Conservation (phyloP, 2,888 invertebrate genomes). For the Hemaris fuciformis region DNA sequence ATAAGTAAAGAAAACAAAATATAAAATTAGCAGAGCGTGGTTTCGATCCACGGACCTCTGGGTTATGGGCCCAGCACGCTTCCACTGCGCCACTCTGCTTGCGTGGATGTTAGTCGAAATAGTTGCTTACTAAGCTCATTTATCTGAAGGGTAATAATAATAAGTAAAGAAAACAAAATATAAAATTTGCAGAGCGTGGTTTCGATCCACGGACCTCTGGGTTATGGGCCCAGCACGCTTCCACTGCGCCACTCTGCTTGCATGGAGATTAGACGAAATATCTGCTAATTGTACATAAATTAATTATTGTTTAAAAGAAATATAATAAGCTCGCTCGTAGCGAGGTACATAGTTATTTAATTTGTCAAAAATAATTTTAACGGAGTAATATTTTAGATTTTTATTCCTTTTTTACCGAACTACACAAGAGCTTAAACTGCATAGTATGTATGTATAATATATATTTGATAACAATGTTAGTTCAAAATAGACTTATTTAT, state of each 20-base stretch:
- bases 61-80: conserved; percentile 93
- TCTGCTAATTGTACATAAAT: neutral
- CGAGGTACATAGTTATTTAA: too few species aligned
- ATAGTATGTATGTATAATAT: too few species aligned
- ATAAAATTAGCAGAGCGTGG: too few species aligned
- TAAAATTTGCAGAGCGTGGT: conserved; percentile 87
- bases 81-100: conserved; percentile 85
- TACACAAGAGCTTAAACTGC: too few species aligned
- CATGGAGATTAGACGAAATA: neutral
- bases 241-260: conserved; percentile 91
- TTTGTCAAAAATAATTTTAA: too few species aligned
- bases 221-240: conserved; percentile 93
- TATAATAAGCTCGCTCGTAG: conserved; percentile 76
- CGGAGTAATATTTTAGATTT: too few species aligned
- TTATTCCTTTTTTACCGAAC: too few species aligned
- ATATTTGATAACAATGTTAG: too few species aligned
- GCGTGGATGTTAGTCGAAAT: neutral
- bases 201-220: conserved; percentile 96
- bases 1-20: too few species aligned
- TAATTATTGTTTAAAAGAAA: neutral
- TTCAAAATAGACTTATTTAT: too few species aligned
- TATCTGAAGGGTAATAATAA: too few species aligned
- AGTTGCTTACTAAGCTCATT: too few species aligned
- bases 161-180: neutral
- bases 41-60: conserved; percentile 94